Base-by-base conservation (phyloP, 2,888 invertebrate species). In the Julus scandinavius region DNA sequence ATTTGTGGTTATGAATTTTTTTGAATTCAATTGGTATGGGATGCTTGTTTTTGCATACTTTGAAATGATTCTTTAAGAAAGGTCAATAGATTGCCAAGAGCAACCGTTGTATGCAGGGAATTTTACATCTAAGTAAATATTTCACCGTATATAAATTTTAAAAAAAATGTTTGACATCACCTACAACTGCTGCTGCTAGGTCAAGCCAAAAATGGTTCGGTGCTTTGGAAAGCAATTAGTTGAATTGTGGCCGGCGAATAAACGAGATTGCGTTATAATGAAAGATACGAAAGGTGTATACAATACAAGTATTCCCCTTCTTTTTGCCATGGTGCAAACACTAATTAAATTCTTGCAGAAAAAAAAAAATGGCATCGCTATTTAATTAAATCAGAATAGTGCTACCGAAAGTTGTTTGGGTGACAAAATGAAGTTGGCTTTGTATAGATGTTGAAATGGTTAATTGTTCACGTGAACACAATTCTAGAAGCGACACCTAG, bases 201-300 rank as follows among this genome's bases (percentile, higher is more conserved):
- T 63, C 63, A 20, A 63, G 20, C n/a, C 63, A 20, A 9, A 63
- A 63, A 63, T n/a, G 63, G 9, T n/a, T 54, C 15, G 1, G 20
- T 63, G 9, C 63, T 20, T 63, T 63, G 63, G 20, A 63, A 63
- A 63, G 63, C 63, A 63, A 63, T 63, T 63, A 63, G 20, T 20
- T 63, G 63, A 63, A 63, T 20, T 63, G 63, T 4, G 63, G 63
- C 20, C 63, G 5, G 20, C 63, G 63, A 63, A 63, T 63, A 63
- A 63, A 63, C 63, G 63, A 63, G 63, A 63, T 63, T 63, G 63
- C 63, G n/a, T 63, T 63, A 63, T 63, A 63, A 63, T 63, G 63
- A 63, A 63, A 63, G 63, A 13, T 63, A 20, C 63, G 63, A 63
- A 63, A 63, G 63, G 63, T 63, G 63, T 63, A 63, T 9, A 63